Evolutionary conservation across 2,797 vertebrate species (phyloP), one percentile per base, ranked within the genome.

Genomic region (Urocyon cinereoargenteus): DNA sequence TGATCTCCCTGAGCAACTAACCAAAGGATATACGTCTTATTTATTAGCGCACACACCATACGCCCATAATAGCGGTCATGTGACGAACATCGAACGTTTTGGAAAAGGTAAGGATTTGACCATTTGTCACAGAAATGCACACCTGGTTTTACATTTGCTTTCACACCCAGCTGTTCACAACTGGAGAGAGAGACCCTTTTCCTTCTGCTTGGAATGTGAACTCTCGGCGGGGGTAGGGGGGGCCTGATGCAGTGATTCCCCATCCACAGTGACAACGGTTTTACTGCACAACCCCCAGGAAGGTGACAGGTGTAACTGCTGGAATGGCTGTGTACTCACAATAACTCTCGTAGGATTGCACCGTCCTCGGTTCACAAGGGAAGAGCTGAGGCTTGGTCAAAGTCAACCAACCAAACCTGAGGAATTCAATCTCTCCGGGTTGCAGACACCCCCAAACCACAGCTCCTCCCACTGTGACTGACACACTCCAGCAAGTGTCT

Each of bases 21-120:
- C 49, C 36, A 12, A 72, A 19, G 24, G 10, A 26, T 34, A 13
- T n/a, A 9, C 2, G 1, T 55, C 72, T 59, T 31, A 31, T 19
- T 49, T 16, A 55, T 49, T 16, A 55, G 16, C 53, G 24, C 2
- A 31, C 31, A 28, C 0, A 22, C 26, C 59, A 22, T 9, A 3
- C 1, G 7, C 36, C 28, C 2, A 1, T 18, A 3, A 34, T 5
- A 6, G 5, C 12, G 14, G 18, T 2, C 8, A 14, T 8, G 10
- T 31, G 31, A 77, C 87, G 19, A 40, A 10, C n/a, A n/a, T 0
- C 1, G 21, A 51, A 31, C 0, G 12, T 75, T 93, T 53, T 12
- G 1, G 28, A 21, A 31, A 73, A 73, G 28, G 61, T 66, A 75
- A 59, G 31, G 36, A 75, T 73, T 21, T 62, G 45, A 57, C 34